phyloP scores from a whole-genome alignment of 35 echinoderm and acorn worm species.

The Lytechinus variegatus region DNA sequence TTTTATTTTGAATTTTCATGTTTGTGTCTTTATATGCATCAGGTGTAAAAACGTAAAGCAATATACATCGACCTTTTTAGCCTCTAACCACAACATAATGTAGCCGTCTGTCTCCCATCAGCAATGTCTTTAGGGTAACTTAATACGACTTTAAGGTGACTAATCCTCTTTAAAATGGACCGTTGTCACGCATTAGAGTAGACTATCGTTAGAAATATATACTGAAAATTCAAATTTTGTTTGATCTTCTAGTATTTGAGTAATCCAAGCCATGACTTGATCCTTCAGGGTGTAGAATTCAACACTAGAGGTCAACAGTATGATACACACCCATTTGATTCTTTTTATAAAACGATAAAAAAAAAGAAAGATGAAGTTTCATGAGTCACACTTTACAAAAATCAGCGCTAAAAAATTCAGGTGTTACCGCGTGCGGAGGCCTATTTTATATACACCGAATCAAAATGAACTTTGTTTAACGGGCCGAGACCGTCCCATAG shows the following conservation, averaged over 20 bases:
- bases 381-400: neutral
- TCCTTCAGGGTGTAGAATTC: neutral
- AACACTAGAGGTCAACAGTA: constrained; percentile 3
- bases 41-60: neutral
- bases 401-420: neutral
- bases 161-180: neutral
- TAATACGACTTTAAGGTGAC: neutral
- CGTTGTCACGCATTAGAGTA: neutral
- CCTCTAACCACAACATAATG: neutral
- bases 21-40: neutral
- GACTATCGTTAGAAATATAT: neutral
- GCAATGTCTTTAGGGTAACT: neutral
- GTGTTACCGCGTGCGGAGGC: neutral
- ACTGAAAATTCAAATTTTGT: neutral
- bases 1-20: neutral
- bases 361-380: neutral
- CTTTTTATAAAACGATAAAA: neutral
- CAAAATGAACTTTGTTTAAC: constrained; percentile 37
- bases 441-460: constrained; percentile 14
- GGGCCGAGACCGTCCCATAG: neutral
- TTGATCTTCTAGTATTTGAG: neutral
- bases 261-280: constrained; percentile 12
- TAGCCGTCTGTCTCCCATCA: neutral
- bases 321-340: neutral
- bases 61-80: neutral